Percentiles rank a stretch among this genome's conserved stretches.
These are phyloP conservation scores for Parapristionchus giblindavisi DNA, from an alignment of 2,888 invertebrate species.

Conservation along the genomic window DNA sequence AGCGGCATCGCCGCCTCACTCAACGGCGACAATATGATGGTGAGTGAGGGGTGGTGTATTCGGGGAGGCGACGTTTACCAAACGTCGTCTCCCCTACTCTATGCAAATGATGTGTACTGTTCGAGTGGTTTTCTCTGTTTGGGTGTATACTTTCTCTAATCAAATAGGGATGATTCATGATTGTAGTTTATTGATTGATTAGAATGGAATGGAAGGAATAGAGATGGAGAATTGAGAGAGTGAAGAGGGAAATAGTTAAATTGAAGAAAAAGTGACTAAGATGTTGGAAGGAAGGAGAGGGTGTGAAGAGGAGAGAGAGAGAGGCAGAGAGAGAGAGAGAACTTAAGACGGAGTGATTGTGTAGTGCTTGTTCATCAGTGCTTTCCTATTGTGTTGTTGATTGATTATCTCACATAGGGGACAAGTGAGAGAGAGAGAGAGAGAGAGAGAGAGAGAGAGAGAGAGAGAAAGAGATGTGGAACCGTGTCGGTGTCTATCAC, in stretches of 20 bases:
- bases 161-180: no score
- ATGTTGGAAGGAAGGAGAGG: no score
- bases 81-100: background rate
- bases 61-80: background rate
- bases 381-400: background rate
- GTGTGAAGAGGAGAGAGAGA: constrained; percentile 4
- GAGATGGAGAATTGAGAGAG: background rate
- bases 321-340: no score
- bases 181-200: no score
- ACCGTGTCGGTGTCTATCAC: no score
- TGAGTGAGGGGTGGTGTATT: background rate
- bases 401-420: background rate
- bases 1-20: constrained; percentile 33
- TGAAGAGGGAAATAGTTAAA: background rate
- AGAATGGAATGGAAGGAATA: no score
- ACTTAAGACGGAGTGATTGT: background rate
- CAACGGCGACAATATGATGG: constrained; percentile 27
- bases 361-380: no score
- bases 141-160: no score
- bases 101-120: background rate
- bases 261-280: constrained; percentile 14
- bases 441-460: background rate
- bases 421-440: background rate
- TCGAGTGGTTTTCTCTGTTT: background rate
- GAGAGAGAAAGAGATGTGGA: background rate